Conservation (phyloP, 1,140 invertebrate genomes). For the Anagrus nilaparvatae region DNA sequence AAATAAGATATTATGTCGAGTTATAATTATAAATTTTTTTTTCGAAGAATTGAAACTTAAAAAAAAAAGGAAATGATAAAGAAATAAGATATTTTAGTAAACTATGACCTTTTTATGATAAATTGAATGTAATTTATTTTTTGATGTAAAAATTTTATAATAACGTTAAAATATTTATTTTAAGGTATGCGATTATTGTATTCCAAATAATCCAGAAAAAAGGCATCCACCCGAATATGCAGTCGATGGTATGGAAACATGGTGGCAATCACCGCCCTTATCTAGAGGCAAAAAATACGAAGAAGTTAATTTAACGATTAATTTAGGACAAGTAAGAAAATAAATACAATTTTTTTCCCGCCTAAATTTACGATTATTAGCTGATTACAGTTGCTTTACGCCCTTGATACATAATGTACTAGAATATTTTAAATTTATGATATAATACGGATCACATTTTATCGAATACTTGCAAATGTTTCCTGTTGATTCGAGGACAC, state of each 20-base stretch:
- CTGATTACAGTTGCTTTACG: no score
- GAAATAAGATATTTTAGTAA: not conserved
- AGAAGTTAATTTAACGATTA: conserved; percentile 93
- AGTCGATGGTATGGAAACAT: conserved; percentile 88
- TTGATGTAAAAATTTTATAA: no score
- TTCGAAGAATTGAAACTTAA: not conserved
- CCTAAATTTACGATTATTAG: not conserved
- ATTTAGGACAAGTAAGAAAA: conserved; percentile 81
- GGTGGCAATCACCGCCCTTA: conserved; percentile 98
- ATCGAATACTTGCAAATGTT: no score
- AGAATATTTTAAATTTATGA: no score
- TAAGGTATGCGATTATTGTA: conserved; percentile 90
- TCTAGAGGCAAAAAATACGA: conserved; percentile 94
- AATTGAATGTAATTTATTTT: conserved; percentile 5
- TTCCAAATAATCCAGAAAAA: conserved; percentile 60
- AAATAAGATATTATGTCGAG: no score
- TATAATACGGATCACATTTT: no score
- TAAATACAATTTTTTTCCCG: conserved; percentile 9
- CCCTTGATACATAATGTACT: no score
- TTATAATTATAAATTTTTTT: no score
- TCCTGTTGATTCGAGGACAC: no score
- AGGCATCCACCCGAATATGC: conserved; percentile 83
- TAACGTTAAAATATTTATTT: conserved; percentile 27
- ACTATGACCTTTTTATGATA: not conserved
- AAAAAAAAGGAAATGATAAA: not conserved